phyloP scores from a whole-genome alignment of 2,797 vertebrate species.

The Parauchenoglanis ngamensis region DNA sequence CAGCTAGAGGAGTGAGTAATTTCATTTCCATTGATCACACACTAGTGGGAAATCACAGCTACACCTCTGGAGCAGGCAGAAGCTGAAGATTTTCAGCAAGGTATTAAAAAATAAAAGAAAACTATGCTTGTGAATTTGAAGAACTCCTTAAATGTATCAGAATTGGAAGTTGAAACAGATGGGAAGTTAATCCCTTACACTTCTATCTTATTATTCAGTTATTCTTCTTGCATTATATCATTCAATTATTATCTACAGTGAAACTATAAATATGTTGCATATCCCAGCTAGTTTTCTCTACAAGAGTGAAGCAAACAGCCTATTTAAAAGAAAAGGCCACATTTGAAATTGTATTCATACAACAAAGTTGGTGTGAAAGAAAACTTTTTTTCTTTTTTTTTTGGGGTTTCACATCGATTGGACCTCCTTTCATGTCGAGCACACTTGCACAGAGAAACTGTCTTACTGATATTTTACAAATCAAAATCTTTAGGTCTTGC shows the following conservation, averaged over 20 bases:
- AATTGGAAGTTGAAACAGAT: background rate
- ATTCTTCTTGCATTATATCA: background rate
- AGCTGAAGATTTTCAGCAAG: conserved; percentile 42
- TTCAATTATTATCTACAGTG: background rate
- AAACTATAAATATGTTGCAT: background rate
- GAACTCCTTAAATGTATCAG: background rate
- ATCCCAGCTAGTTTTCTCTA: background rate
- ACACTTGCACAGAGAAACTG: background rate
- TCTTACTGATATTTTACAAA: background rate
- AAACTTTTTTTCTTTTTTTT: background rate
- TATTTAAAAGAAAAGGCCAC: no score
- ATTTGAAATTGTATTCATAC: background rate
- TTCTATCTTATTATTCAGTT: background rate
- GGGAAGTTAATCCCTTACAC: background rate
- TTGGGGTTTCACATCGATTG: background rate
- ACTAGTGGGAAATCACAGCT: conserved; percentile 47
- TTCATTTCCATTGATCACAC: conserved; percentile 57
- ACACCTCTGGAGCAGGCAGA: conserved; percentile 40
- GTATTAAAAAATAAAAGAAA: conserved; percentile 35
- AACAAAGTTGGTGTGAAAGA: background rate
- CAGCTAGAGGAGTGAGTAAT: conserved; percentile 53
- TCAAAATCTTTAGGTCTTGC: conserved; percentile 29
- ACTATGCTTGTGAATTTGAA: background rate
- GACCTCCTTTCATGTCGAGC: background rate
- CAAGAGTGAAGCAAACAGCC: background rate